Percentiles rank a stretch among this genome's conserved stretches.
These are phyloP conservation scores for Druceiella hillmani DNA, from an alignment of 2,888 invertebrate genomes.

Conservation along the genomic window DNA sequence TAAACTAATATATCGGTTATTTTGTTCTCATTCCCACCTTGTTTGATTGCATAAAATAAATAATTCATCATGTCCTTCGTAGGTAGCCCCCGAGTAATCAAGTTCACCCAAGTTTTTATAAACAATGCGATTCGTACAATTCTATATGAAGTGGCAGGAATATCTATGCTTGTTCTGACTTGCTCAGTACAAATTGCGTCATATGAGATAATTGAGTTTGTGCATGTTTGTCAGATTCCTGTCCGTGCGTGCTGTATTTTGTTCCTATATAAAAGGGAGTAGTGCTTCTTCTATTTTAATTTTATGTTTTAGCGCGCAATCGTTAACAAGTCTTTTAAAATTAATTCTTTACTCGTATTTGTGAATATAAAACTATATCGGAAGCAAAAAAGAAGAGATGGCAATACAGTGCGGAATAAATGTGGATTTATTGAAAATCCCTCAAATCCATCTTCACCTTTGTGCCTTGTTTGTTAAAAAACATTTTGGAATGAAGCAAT, in stretches of 20 bases:
- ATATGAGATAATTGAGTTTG: conserved; percentile 20
- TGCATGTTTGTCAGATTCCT: conserved; percentile 20
- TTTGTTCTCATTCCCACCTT: too few relatives aligned
- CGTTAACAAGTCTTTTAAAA: too few relatives aligned
- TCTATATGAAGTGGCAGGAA: conserved; percentile 15
- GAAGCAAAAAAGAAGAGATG: conserved; percentile 24
- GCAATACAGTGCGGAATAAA: conserved; percentile 21
- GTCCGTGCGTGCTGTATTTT: conserved; percentile 12
- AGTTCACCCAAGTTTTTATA: conserved; percentile 17
- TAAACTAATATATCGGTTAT: too few relatives aligned
- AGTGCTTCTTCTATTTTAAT: conserved; percentile 20
- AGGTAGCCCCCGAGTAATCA: too few relatives aligned
- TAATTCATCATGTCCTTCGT: too few relatives aligned
- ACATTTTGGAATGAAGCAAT: conserved; percentile 24
- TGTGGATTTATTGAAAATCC: conserved; percentile 21
- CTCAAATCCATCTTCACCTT: conserved; percentile 21
- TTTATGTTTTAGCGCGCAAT: conserved; percentile 20
- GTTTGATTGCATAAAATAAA: too few relatives aligned
- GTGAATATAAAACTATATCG: conserved; percentile 21
- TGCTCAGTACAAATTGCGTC: conserved; percentile 1
- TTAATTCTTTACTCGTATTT: conserved; percentile 17
- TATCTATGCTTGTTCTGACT: conserved; percentile 12
- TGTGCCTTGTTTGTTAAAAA: conserved; percentile 23
- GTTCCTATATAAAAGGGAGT: conserved; percentile 15
- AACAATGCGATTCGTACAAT: conserved; percentile 14